phyloP scores from a whole-genome alignment of 2,113 vertebrate genomes.

The Scytalopus superciliaris region DNA sequence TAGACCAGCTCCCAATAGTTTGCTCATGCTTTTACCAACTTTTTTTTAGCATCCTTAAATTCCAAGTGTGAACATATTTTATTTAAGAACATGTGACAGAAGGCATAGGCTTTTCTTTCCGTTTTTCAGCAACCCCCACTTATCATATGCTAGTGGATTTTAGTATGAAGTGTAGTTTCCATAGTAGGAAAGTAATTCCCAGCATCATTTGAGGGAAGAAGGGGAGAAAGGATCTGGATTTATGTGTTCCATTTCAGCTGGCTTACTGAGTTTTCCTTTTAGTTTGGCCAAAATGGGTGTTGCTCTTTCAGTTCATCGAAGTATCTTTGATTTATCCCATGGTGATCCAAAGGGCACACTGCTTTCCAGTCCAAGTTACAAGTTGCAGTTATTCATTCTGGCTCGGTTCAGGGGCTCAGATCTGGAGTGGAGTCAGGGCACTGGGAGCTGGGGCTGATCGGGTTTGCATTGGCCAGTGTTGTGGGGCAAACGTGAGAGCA shows the following conservation, averaged over 20 bases:
- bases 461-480: fast-evolving
- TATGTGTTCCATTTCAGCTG: neutral
- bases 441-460: fast-evolving
- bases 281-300: neutral
- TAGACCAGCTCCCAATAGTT: constrained; percentile 38
- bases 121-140: neutral
- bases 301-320: neutral
- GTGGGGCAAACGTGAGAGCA: neutral
- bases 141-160: neutral
- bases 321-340: neutral
- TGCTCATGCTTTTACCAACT: constrained; percentile 4
- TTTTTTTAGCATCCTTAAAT: constrained; percentile 9
- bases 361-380: fast-evolving
- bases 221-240: neutral
- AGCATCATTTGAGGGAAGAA: neutral
- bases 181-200: neutral
- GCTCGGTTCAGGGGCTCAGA: neutral
- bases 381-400: neutral
- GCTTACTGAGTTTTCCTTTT: neutral
- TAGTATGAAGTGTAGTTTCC: neutral
- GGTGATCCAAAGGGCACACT: neutral
- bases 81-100: constrained; percentile 43
- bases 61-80: constrained; percentile 37
- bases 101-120: constrained; percentile 39
- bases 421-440: neutral